These are phyloP conservation scores for silkworm (Bombyx mori) DNA, from an alignment of 1,140 invertebrate species.

Conservation along the genomic window ASM3026992v2 NC_085120.1:5647001-5647500, in stretches of 20 bases:
- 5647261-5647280: no score
- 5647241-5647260: neutral
- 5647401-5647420: slow-evolving; percentile 45
- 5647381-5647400: slow-evolving; percentile 60
- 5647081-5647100: neutral
- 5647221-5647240: neutral
- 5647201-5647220: neutral
- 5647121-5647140: slow-evolving; percentile 98
- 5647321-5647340: slow-evolving; percentile 37
- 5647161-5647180: slow-evolving; percentile 96
- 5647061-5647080: neutral
- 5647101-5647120: slow-evolving; percentile 96
- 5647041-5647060: no score
- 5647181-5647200: slow-evolving; percentile 58
- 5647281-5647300: no score
- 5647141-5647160: slow-evolving; percentile 96
- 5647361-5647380: slow-evolving; percentile 50
- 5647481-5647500: neutral
- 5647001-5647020: no score
- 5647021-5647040: no score
- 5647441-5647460: neutral
- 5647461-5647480: neutral
- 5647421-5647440: neutral
- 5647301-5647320: slow-evolving; percentile 20
- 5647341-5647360: slow-evolving; percentile 15